Evolutionary conservation across 2,888 invertebrate genomes (phyloP), one percentile per base, ranked within the genome.

Genomic region (Timema cristinae): DNA sequence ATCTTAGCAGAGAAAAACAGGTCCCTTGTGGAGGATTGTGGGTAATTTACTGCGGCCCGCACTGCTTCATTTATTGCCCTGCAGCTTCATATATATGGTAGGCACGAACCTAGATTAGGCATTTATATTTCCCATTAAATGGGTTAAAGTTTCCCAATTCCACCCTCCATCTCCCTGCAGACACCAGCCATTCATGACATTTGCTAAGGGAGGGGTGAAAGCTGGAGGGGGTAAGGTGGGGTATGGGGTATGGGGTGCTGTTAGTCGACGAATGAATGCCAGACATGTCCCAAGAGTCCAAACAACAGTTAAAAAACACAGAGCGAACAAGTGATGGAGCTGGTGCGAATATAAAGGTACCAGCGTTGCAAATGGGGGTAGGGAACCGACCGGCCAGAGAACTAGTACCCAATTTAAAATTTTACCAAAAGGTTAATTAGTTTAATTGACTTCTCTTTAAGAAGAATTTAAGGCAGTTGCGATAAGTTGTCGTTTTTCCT

Each of bases 51-150:
- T 32, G 32, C 32, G 32, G 32, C 32, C 32, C 32, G 32, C 32
- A 32, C 32, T 32, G 32, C 32, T 32, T 32, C 32, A 32, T 32
- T 32, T 32, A 32, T 32, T 32, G 32, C 32, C 32, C 32, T 32
- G 32, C 32, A 32, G 32, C 32, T 32, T 59, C 70, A 75, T 75
- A 75, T 72, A 72, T 69, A 73, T 75, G 72, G 71, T 73, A 70
- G 68, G 73, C 75, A 74, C 73, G 73, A 69, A 67, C 71, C 63
- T 70, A 73, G 73, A 75, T 75, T 73, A 73, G 73, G 67, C 75
- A 75, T 75, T 75, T 75, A 75, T 74, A 74, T 74, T 74, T 75
- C 73, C 73, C 72, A 73, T 74, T 73, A 74, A 75, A 75, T 73
- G 71, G 73, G 73, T 73, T 73, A 75, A 75, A 74, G 73, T 74